phyloP scores from a whole-genome alignment of 2,888 invertebrate genomes.

The Pachymerium ferrugineum region DNA sequence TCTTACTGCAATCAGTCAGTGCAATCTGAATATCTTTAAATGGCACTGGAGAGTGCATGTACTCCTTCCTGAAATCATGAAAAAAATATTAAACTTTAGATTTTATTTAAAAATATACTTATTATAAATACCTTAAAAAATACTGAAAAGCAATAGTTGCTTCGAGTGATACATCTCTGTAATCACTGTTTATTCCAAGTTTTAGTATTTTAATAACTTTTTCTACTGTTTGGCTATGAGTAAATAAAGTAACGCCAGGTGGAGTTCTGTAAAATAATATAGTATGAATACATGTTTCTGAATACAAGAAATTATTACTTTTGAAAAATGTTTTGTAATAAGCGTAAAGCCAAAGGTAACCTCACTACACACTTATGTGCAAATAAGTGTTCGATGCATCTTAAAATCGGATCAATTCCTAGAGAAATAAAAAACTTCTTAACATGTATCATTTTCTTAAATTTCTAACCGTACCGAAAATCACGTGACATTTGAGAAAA shows the following conservation, averaged over 20 bases:
- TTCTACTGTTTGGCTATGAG: background rate
- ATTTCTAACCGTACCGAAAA: too few species aligned
- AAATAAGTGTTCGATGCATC: background rate
- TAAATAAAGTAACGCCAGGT: too few species aligned
- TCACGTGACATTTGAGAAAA: background rate
- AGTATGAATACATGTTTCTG: background rate
- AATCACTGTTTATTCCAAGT: background rate
- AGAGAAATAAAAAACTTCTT: too few species aligned
- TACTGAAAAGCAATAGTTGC: background rate
- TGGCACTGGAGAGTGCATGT: background rate
- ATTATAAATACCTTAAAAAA: slow-evolving; percentile 6
- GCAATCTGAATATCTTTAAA: background rate
- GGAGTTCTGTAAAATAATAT: too few species aligned
- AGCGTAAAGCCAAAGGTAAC: background rate
- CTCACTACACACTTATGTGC: background rate
- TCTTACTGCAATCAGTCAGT: background rate
- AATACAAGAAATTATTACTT: background rate
- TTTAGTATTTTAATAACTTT: background rate
- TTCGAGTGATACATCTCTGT: background rate
- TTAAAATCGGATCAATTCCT: background rate
- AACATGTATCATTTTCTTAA: too few species aligned
- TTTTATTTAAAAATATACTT: background rate
- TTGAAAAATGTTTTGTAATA: background rate
- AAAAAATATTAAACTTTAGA: background rate
- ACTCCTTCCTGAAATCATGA: background rate